Conservation (phyloP, 2,888 invertebrate species). For the Dastarcus helophoroides region DNA sequence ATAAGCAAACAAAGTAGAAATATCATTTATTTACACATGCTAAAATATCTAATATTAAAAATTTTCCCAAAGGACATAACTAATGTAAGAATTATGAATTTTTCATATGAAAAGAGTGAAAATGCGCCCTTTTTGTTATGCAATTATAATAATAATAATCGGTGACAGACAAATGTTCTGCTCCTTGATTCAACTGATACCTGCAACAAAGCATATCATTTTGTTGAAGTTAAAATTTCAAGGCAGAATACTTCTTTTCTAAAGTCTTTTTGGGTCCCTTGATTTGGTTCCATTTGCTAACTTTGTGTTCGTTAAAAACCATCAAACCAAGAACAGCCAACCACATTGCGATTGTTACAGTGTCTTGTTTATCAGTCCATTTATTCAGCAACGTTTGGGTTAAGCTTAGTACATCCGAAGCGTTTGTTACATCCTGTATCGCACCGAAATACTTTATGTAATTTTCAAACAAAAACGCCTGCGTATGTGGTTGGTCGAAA, state of each 20-base stretch:
- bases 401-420: slow-evolving; percentile 56
- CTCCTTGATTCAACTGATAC: no score
- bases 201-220: no score
- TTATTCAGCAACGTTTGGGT: slow-evolving; percentile 56
- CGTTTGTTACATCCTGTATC: slow-evolving; percentile 49
- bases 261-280: slow-evolving; percentile 37
- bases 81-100: no score
- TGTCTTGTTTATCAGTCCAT: slow-evolving; percentile 44
- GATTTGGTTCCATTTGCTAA: slow-evolving; percentile 65
- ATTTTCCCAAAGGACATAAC: no score
- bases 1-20: no score
- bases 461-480: slow-evolving; percentile 23
- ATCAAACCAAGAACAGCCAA: slow-evolving; percentile 57
- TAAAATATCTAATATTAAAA: no score
- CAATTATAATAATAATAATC: no score
- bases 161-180: no score
- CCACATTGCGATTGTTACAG: slow-evolving; percentile 45
- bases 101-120: no score
- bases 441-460: slow-evolving; percentile 56
- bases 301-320: slow-evolving; percentile 55
- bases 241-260: slow-evolving; percentile 16
- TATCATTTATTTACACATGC: no score
- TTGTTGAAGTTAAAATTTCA: slow-evolving; percentile 2
- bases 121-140: no score
- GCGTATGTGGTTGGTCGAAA: slow-evolving; percentile 55